These are phyloP conservation scores for Meriones unguiculatus DNA, from an alignment of 2,113 vertebrate genomes.

Conservation along the genomic window DNA sequence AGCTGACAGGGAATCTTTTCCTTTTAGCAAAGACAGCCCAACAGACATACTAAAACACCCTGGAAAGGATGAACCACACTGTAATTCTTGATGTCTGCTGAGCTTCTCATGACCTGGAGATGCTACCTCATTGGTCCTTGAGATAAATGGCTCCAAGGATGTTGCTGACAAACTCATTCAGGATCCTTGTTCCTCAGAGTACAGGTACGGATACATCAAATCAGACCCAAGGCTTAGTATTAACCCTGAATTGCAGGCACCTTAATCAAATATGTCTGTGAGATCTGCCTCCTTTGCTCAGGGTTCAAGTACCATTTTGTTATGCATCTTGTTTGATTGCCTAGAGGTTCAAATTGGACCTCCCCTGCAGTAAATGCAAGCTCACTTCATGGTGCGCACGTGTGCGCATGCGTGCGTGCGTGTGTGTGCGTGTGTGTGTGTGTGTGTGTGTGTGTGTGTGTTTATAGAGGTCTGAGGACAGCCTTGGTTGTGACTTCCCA, in stretches of 20 bases:
- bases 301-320: neutral
- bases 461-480: neutral
- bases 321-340: neutral
- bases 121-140: conserved; percentile 52
- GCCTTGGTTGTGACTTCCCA: too few relatives aligned
- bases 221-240: too few relatives aligned
- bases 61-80: neutral
- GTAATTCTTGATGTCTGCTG: conserved; percentile 49
- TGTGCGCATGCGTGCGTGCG: neutral
- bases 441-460: neutral
- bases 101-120: conserved; percentile 45
- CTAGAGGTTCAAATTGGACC: neutral
- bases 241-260: too few relatives aligned
- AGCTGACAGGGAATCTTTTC: neutral
- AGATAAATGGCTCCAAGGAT: conserved; percentile 56
- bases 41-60: neutral
- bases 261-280: neutral
- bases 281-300: neutral
- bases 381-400: neutral
- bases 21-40: neutral
- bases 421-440: neutral
- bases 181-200: neutral
- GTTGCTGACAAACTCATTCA: conserved; percentile 36
- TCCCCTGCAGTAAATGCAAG: too few relatives aligned
- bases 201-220: neutral